These are phyloP conservation scores for Bombus soroeensis DNA, from an alignment of 1,140 invertebrate genomes.

Conservation along the genomic window DNA sequence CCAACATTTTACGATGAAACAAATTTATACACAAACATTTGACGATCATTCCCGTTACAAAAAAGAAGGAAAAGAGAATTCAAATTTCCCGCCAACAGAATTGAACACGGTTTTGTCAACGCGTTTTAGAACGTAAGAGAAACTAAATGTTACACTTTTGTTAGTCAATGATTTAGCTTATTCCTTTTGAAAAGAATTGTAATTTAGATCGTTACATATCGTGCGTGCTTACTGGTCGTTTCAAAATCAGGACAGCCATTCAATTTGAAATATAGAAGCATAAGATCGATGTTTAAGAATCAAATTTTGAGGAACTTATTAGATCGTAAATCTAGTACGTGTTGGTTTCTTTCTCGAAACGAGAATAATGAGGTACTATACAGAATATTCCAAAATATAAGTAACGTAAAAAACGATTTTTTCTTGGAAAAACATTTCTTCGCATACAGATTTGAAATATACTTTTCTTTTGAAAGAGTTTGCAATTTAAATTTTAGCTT, in stretches of 20 bases:
- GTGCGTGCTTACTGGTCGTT: slow-evolving; percentile 40
- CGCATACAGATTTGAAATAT: neutral
- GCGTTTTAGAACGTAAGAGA: neutral
- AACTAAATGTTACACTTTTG: slow-evolving; percentile 8
- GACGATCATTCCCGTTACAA: neutral
- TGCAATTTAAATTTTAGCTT: neutral
- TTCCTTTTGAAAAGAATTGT: slow-evolving; percentile 19
- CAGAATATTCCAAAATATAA: neutral
- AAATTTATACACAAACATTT: neutral
- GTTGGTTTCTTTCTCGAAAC: neutral
- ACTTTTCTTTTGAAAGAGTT: neutral
- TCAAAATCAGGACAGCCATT: neutral
- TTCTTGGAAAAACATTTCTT: neutral
- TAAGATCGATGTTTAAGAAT: slow-evolving; percentile 15
- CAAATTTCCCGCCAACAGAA: neutral
- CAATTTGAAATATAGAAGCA: neutral
- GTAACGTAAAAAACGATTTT: neutral
- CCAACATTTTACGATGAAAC: neutral
- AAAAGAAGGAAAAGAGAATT: neutral
- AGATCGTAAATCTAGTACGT: slow-evolving; percentile 9
- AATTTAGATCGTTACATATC: slow-evolving; percentile 48
- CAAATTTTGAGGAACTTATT: slow-evolving; percentile 9
- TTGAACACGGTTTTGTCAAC: neutral
- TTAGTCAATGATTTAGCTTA: neutral
- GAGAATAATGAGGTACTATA: neutral